These are phyloP conservation scores for Lethenteron reissneri DNA, from an alignment of 2,113 vertebrate species.

Conservation along the genomic window DNA sequence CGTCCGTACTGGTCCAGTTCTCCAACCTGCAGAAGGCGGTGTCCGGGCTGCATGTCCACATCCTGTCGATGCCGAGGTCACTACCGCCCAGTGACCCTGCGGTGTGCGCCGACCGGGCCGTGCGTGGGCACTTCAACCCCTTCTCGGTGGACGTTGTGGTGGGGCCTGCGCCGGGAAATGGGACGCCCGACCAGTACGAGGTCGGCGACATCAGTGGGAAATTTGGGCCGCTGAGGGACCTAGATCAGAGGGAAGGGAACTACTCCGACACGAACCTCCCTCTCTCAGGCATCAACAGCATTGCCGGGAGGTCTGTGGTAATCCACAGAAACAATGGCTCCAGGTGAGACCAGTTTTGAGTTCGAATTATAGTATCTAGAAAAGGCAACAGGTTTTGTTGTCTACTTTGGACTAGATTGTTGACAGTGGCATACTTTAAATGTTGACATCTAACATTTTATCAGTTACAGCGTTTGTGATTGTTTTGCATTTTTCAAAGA, in stretches of 20 bases:
- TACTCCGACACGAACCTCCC: constrained; percentile 25
- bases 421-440: no score
- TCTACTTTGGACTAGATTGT: no score
- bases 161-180: constrained; percentile 22
- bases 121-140: constrained; percentile 36
- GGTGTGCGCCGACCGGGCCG: constrained; percentile 24
- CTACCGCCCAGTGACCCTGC: background rate
- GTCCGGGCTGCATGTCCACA: constrained; percentile 31
- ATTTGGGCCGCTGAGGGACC: constrained; percentile 22
- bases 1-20: constrained; percentile 21
- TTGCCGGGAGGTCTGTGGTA: constrained; percentile 31
- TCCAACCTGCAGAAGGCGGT: constrained; percentile 17
- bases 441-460: no score
- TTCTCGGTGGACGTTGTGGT: constrained; percentile 16
- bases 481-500: no score
- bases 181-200: constrained; percentile 38
- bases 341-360: constrained; percentile 22
- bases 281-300: constrained; percentile 25
- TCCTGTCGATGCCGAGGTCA: constrained; percentile 20
- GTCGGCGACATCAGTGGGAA: constrained; percentile 39
- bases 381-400: no score
- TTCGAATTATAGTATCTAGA: no score
- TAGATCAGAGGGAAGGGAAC: constrained; percentile 9
- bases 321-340: constrained; percentile 26
- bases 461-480: no score